Evolutionary conservation across 2,113 vertebrate species (phyloP).

Genomic region (Orcinus orca): DNA sequence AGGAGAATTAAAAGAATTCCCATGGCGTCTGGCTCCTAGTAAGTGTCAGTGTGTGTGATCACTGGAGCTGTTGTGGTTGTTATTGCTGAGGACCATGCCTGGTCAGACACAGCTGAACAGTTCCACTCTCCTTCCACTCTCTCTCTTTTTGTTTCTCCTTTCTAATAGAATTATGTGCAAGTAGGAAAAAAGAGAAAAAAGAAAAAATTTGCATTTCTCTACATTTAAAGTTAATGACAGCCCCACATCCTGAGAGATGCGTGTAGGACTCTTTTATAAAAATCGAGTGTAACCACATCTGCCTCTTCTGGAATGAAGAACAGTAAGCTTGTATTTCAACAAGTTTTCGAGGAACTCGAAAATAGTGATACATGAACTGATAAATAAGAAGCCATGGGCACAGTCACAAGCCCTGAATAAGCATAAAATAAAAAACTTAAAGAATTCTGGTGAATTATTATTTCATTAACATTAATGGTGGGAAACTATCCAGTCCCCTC

Average conservation of each 20-base stretch:
- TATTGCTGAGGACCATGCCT: background rate
- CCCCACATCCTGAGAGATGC: background rate
- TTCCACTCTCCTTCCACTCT: background rate
- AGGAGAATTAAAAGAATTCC: background rate
- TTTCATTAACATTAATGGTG: background rate
- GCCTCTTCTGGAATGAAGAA: slow-evolving; percentile 56
- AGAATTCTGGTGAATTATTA: background rate
- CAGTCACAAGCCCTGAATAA: background rate
- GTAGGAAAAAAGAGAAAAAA: background rate
- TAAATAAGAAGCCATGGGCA: background rate
- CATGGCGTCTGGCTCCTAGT: rapidly evolving
- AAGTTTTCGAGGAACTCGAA: slow-evolving; percentile 27
- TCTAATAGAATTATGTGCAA: background rate
- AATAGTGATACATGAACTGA: slow-evolving; percentile 5
- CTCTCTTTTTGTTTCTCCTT: slow-evolving; percentile 17
- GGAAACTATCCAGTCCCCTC: background rate
- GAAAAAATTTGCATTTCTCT: background rate
- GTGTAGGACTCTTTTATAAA: slow-evolving; percentile 32
- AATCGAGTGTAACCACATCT: slow-evolving; percentile 27
- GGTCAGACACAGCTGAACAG: background rate
- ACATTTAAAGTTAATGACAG: background rate
- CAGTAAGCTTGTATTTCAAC: slow-evolving; percentile 69
- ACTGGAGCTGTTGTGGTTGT: rapidly evolving
- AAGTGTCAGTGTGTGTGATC: rapidly evolving
- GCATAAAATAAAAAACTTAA: background rate